Base-by-base conservation (phyloP, 2,797 vertebrate species). In the Otolemur crassicaudatus region DNA sequence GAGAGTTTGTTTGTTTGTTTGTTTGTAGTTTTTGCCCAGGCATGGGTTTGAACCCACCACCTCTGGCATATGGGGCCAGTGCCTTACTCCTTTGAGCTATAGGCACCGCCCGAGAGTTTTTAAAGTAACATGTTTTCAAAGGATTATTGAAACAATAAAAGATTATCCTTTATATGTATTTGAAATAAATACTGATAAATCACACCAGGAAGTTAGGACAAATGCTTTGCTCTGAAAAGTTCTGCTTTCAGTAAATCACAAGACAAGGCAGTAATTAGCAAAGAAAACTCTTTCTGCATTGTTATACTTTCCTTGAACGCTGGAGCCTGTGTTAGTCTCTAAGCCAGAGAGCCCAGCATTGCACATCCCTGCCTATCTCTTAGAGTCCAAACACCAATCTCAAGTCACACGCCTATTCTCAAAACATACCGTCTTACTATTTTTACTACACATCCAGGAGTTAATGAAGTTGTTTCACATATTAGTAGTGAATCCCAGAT, bases 221-320 rank as follows among this genome's bases (percentile, higher is more conserved):
- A 49, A 81, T 88, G 91, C 60, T 93, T 70, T 73, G 20, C n/a
- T 89, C 61, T 95, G 70, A 91, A 76, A 83, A 85, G 14, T 46
- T 80, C 67, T 70, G 19, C 31, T 22, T 88, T 22, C 17, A 29
- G 11, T 58, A 60, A 27, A 69, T 40, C 72, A 79, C n/a, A 77
- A 25, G 60, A 40, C 65, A 70, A 90, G n/a, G 25, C 5, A 75
- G n/a, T n/a, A 76, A 63, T 49, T 17, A 13, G 25, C 82, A 84
- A 70, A 69, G 34, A 49, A 34, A 70, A 91, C 79, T 19, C 83
- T 49, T 77, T 37, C 65, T 85, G 31, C 34, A 58, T 40, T 58
- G 77, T 60, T 69, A 58, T 58, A 31, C 37, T 63, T 70, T 60
- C 37, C 65, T 46, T 79, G 61, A 92, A 87, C 29, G 2, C 11